Conservation (phyloP, 2,888 invertebrate species). For the Pseudococcus longispinus region DNA sequence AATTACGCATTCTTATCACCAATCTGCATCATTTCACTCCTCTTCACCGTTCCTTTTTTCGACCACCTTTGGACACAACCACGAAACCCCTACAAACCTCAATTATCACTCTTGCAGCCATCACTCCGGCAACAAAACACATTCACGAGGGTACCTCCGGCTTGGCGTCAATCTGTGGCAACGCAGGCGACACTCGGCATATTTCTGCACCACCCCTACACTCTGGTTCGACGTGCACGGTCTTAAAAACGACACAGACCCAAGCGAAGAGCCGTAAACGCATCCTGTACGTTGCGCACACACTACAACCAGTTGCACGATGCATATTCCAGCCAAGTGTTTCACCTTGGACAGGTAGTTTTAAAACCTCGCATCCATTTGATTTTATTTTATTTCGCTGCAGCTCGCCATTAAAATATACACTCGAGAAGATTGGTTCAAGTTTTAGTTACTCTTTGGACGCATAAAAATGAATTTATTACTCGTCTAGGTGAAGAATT, state of each 20-base stretch:
- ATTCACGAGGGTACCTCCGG: neutral
- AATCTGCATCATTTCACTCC: too few species aligned
- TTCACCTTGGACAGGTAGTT: conserved; percentile 35
- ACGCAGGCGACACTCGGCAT: neutral
- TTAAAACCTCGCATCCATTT: conserved; percentile 18
- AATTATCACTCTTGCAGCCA: neutral
- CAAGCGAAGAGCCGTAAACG: neutral
- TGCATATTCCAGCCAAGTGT: conserved; percentile 20
- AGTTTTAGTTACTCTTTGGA: neutral
- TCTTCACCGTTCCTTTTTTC: neutral
- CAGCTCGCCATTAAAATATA: neutral
- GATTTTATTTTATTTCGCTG: neutral
- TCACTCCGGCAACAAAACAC: neutral
- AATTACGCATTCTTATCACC: too few species aligned
- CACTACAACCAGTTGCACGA: conserved; percentile 16
- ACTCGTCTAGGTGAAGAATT: conserved; percentile 8
- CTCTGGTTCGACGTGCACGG: neutral
- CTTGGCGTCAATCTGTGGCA: neutral
- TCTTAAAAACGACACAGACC: neutral
- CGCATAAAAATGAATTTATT: conserved; percentile 11
- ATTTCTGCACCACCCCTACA: neutral
- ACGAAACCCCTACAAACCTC: neutral
- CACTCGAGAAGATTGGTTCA: neutral
- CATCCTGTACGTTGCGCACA: conserved; percentile 6
- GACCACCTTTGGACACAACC: neutral